Evolutionary conservation across 2,888 invertebrate species (phyloP), one percentile per base, ranked within the genome.

Genomic region (Adelognathus sp.): DNA sequence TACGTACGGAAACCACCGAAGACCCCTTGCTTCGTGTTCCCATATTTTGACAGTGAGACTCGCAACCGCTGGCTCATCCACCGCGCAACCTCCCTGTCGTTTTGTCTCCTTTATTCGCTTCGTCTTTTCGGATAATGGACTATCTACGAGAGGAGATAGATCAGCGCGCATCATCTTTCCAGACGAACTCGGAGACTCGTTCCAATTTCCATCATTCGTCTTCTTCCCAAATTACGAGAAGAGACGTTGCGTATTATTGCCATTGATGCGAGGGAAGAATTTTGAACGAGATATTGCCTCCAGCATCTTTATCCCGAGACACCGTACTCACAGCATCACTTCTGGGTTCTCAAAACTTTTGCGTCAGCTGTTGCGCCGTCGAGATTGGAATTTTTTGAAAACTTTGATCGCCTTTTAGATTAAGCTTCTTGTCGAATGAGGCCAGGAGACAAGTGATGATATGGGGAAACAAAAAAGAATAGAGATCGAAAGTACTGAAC

Each of bases 21-120:
- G 63, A 73, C 50, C 71, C 71, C 58, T 21, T 71, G 56, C 75
- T 67, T 69, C 67, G 63, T 72, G 63, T 41, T 64, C 63, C 50
- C 50, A 50, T 76, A 79, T 79, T 79, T 79, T 71, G n/a, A n/a
- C 56, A 67, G 41, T 39, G 67, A 50, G 67, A 58, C 67, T 66
- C 54, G 27, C 31, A 16, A 36, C 44, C 71, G 67, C 71, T 67
- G 67, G 71, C 60, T 75, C 74, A 66, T 79, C 21, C 66, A 1
- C 67, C 21, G 6, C 61, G 46, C 44, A 56, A 9, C 27, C 44
- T 56, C 27, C 6, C 2, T 27, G 18, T 14, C 29, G 14, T 18
- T 63, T 29, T 33, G 16, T 7, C 39, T 39, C 33, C 54, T n/a
- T 74, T 29, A 36, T 54, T 66, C 44, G 31, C 60, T 56, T 54